Evolutionary conservation across 2,888 invertebrate species (phyloP), one percentile per base, ranked within the genome.

Genomic region (Nomada lathburiana): DNA sequence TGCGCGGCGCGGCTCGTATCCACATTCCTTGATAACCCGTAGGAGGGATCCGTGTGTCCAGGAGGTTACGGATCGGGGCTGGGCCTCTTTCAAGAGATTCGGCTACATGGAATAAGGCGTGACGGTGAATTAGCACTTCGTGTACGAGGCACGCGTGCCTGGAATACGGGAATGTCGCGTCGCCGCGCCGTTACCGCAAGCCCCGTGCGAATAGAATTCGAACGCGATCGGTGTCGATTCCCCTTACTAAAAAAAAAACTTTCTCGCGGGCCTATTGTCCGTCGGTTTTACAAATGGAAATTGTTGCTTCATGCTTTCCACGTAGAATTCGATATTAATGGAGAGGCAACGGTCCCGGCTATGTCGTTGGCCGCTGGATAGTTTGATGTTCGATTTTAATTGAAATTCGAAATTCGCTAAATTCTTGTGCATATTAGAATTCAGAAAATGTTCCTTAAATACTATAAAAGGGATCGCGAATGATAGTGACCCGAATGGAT

Each of bases 11-110:
- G n/a, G 62, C 29, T 63, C 72, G 81, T 82, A 84, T 79, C 84
- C 84, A 80, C 86, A 83, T 86, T 88, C 82, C 80, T 81, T 68
- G 85, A 85, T 87, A 85, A 87, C 84, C 84, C 87, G 85, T 52
- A 62, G 79, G 62, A 73, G 73, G 59, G 77, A 70, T 50, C 60
- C 44, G 62, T 44, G 55, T 20, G 71, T n/a, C 20, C 50, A n/a
- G 59, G 44, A 36, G 26, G 7, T 16, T 13, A 23, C 47, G 62
- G 59, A 53, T 60, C 67, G 52, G 36, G 42, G 23, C 20, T 16
- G 42, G 64, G 53, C 50, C 50, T 64, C 68, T 76, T 63, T n/a
- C 55, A 64, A 64, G 63, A 77, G 68, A 78, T 76, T 69, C 67
- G 71, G 53, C 11, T 63, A 63, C 67, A 62, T 18, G 63, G 68